Evolutionary conservation across 2,888 invertebrate species (phyloP).

Genomic region (Oscheius sp.): DNA sequence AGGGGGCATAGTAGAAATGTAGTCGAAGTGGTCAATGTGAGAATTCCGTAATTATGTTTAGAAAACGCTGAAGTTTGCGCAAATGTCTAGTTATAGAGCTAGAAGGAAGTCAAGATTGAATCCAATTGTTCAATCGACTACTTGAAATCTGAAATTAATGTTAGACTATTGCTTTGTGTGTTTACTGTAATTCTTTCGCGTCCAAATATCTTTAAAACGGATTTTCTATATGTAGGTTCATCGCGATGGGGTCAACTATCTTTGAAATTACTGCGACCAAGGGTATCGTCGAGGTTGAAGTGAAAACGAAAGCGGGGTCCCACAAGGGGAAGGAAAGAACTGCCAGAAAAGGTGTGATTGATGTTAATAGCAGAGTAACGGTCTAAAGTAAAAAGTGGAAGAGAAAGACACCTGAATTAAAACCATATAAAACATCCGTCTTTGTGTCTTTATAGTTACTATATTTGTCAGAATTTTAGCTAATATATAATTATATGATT

Average conservation of each 20-base stretch:
- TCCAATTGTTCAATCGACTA: too few relatives aligned
- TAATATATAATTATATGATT: not conserved
- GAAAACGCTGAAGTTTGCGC: too few relatives aligned
- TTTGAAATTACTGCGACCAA: not conserved
- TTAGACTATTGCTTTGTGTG: too few relatives aligned
- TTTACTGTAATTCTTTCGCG: too few relatives aligned
- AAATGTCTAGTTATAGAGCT: too few relatives aligned
- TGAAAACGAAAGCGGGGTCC: not conserved
- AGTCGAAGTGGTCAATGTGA: too few relatives aligned
- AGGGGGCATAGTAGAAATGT: too few relatives aligned
- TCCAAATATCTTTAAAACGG: not conserved
- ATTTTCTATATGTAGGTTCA: not conserved
- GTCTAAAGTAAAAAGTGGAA: too few relatives aligned
- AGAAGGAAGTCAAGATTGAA: too few relatives aligned
- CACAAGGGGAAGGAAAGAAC: not conserved
- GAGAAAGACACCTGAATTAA: not conserved
- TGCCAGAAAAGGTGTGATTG: not conserved
- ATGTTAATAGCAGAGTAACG: not conserved
- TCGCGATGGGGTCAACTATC: constrained; percentile 1
- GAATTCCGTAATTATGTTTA: too few relatives aligned
- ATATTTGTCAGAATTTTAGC: not conserved
- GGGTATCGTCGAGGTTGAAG: not conserved
- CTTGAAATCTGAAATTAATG: too few relatives aligned
- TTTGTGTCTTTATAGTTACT: not conserved
- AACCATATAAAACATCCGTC: not conserved